Evolutionary conservation across 2,888 invertebrate species (phyloP), one percentile per base, ranked within the genome.

Genomic region (Macrophya annulata): DNA sequence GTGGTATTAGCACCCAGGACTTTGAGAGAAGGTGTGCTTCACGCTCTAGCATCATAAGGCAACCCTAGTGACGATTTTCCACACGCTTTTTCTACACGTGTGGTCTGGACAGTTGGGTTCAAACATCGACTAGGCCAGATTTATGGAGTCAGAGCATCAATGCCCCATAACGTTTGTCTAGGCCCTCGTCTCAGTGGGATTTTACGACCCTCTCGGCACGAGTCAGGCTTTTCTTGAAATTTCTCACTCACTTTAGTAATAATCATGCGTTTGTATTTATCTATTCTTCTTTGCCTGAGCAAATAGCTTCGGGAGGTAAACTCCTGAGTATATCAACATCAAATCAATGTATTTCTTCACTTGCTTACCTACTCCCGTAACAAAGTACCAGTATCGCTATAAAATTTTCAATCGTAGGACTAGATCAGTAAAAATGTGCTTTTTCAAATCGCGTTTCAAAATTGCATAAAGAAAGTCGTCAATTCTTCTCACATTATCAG

Each of bases 81-180:
- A 74, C 45, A 43, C 72, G 72, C 21, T 45, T 74, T 45, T 74
- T 2, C 21, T 21, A 45, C n/a, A 45, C 15, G 45, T 45, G 10
- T 45, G 21, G 43, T 31, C 43, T 15, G 72, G n/a, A 74, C 72
- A 74, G 72, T 74, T 45, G 72, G 72, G 21, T 45, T 21, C 45
- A 4, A 45, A 74, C 43, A 74, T 72, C 43, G 72, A 72, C 40
- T 43, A 43, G 40, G 45, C 37, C 37, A 68, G 68, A 68, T 68
- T 68, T 68, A 68, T 68, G 72, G 21, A 40, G 72, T n/a, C 72
- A 40, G 72, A 72, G n/a, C 72, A 43, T 72, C 72, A 72, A 72
- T 72, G n/a, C 72, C 21, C 72, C 45, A 25, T 74, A 74, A 74
- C 72, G 72, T 45, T 21, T 15, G 45, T 45, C 43, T 43, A 17